These are phyloP conservation scores for Sebastes schlegelii DNA, from an alignment of 2,113 vertebrate genomes.

Conservation along the genomic window DNA sequence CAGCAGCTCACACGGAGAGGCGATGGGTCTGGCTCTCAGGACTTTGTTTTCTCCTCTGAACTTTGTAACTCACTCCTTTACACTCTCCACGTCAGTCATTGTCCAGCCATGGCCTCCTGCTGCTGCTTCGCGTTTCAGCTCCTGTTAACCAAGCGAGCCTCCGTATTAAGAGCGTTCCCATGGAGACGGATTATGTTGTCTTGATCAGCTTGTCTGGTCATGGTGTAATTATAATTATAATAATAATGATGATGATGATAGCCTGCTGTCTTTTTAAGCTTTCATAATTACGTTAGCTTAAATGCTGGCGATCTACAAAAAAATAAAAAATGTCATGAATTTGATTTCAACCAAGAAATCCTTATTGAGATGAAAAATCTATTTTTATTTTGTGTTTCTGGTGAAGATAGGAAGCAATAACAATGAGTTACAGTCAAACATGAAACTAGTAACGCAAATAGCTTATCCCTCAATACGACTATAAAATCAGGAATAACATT, in stretches of 20 bases:
- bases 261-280: not conserved
- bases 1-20: not conserved
- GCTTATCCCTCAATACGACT: not conserved
- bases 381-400: not conserved
- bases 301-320: not conserved
- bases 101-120: constrained; percentile 55
- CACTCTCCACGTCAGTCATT: constrained; percentile 70
- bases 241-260: not conserved
- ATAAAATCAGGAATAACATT: not conserved
- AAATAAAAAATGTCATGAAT: not conserved
- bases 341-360: not conserved
- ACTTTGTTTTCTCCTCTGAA: constrained; percentile 30
- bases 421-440: not conserved
- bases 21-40: not conserved
- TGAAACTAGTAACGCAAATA: not conserved
- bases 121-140: constrained; percentile 47
- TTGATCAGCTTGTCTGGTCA: constrained; percentile 29
- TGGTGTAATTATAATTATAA: not conserved
- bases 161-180: constrained; percentile 73
- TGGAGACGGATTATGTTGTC: constrained; percentile 57
- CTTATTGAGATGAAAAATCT: not conserved
- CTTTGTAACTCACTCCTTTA: constrained; percentile 46
- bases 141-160: constrained; percentile 37
- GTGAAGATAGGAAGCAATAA: too few species aligned
- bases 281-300: not conserved